A percentile compares a stretch with the other conserved stretches of the same genome.
Conservation (phyloP, 2,888 invertebrate species). For the Eueremaeus valkanovi region DNA sequence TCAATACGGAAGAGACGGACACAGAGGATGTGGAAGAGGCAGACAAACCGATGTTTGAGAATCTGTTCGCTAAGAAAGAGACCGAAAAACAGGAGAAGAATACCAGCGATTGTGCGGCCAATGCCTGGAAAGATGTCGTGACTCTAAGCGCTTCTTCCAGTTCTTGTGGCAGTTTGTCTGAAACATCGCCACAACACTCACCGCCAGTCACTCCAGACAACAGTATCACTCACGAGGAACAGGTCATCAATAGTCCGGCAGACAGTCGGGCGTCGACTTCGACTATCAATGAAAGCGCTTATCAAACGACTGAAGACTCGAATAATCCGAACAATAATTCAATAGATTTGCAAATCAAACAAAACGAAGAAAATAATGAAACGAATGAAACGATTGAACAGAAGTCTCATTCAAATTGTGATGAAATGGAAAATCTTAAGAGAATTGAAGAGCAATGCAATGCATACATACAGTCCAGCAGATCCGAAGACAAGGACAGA, state of each 20-base stretch:
- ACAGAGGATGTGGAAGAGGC: conserved; percentile 42
- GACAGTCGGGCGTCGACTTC: background rate
- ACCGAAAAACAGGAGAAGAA: conserved; percentile 41
- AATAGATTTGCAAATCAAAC: background rate
- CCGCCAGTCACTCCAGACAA: conserved; percentile 38
- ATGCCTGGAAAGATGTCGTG: conserved; percentile 46
- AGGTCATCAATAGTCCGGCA: background rate
- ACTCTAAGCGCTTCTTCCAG: conserved; percentile 45
- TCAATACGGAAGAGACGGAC: conserved; percentile 49
- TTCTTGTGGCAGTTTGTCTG: conserved; percentile 42
- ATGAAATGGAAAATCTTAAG: conserved; percentile 53
- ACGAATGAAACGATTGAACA: background rate
- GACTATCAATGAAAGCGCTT: background rate
- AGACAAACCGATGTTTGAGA: conserved; percentile 53
- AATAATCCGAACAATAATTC: conserved; percentile 1
- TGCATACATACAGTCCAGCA: conserved; percentile 43
- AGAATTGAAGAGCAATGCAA: conserved; percentile 57
- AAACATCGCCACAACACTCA: conserved; percentile 42
- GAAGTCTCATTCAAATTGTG: conserved; percentile 38
- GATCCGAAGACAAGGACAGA: background rate
- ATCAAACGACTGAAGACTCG: conserved; percentile 6
- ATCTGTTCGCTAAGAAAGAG: conserved; percentile 46
- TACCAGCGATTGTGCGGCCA: conserved; percentile 45
- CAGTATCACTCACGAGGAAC: background rate
- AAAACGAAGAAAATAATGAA: background rate